Base-by-base conservation (phyloP, 2,888 invertebrate species). In the Ptychoptera albimana region DNA sequence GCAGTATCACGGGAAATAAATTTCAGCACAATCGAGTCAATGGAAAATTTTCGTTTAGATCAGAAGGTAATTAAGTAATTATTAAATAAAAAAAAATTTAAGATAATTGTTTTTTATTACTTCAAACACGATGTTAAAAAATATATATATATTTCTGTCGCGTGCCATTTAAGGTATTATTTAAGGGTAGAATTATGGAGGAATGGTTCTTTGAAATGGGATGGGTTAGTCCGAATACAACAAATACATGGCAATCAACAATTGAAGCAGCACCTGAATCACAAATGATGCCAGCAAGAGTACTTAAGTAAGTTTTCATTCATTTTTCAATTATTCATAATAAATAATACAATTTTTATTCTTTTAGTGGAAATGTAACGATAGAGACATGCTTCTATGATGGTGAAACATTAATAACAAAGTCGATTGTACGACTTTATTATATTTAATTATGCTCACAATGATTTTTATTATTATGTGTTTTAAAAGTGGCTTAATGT, bases 141-240 rank as follows among this genome's bases (percentile, higher is more conserved):
- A n/a, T n/a, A n/a, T n/a, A n/a, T 37, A 37, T 32, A 16, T 7
- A 23, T 4, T 46, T 30, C 29, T 6, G 8, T 31, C 31, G 29
- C 45, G 32, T 30, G n/a, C 48, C 39, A 42, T 46, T 46, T 52
- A 35, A 77, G 69, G 75, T 80, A 2, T 67, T 84, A 9, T 85
- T 84, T 63, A 85, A 85, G 60, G 93, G 91, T 2, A 78, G 88
- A 49, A 89, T 89, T 57, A 73, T 96, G 55, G 96, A 97, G 66
- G 96, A 98, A 64, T 99, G 98, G 98, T 88, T 86, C 68, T 99
- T 98, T 64, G 96, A 97, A 63, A 98, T 99, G 75, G 98, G 98
- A 37, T 96, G 89, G 68, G 97, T 99, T 12, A 96, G 97, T 57
- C 88, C 96, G 1, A 91, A 92, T 56, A 97, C 97, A 8, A 97